Percentiles rank a stretch among this genome's conserved stretches.
phyloP scores from a whole-genome alignment of 2,113 vertebrate species.

The Rana temporaria region DNA sequence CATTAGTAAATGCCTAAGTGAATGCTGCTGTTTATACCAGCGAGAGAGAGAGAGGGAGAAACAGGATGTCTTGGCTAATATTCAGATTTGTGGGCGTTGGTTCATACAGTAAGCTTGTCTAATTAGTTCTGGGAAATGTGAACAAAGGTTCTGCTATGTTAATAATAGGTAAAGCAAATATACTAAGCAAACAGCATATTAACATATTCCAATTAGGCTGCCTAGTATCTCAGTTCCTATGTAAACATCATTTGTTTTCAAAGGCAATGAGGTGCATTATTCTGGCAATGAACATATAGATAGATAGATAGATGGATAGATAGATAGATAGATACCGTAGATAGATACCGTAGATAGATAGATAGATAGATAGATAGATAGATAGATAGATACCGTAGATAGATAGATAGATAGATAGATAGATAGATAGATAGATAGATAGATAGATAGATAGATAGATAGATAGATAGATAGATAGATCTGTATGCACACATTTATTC shows the following conservation, averaged over 20 bases:
- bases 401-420: no score
- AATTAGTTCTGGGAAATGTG: neutral
- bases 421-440: no score
- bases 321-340: no score
- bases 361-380: no score
- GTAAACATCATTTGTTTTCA: neutral
- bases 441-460: no score
- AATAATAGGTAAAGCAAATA: neutral
- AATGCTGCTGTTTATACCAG: neutral
- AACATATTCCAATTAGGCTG: neutral
- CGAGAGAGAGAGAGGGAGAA: neutral
- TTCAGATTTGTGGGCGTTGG: conserved; percentile 48
- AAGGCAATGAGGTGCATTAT: no score
- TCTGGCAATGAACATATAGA: no score
- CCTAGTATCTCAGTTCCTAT: neutral
- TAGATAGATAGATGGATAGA: no score
- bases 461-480: no score
- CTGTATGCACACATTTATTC: no score
- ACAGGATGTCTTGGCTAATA: conserved; percentile 33
- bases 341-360: no score
- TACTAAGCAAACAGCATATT: neutral
- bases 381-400: no score
- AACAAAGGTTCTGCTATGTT: neutral
- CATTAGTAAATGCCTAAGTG: conserved; percentile 19
- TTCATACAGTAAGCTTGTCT: conserved; percentile 11